Conservation (phyloP, 2,888 invertebrate genomes). For the Drosophila fungiperda region DNA sequence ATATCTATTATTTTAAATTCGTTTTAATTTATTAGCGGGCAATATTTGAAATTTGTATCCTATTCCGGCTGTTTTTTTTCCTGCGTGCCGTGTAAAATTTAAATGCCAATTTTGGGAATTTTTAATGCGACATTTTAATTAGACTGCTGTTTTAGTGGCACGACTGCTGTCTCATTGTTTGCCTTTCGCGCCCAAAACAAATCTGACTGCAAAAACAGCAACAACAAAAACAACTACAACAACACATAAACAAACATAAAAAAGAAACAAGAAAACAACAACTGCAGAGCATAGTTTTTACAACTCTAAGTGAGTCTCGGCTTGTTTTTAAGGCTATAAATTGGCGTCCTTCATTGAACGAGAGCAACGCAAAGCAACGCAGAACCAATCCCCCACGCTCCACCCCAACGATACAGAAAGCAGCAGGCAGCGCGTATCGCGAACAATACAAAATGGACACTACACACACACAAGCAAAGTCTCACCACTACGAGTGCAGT, state of each 20-base stretch:
- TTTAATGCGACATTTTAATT: slow-evolving; percentile 68
- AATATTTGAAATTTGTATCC: neutral
- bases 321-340: slow-evolving; percentile 72
- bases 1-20: neutral
- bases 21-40: neutral
- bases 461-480: slow-evolving; percentile 37
- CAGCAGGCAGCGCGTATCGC: slow-evolving; percentile 18
- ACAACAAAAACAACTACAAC: slow-evolving; percentile 9
- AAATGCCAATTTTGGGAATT: slow-evolving; percentile 64
- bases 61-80: slow-evolving; percentile 2
- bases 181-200: slow-evolving; percentile 31
- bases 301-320: slow-evolving; percentile 33
- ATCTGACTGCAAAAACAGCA: slow-evolving; percentile 34
- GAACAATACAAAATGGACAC: slow-evolving; percentile 72
- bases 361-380: slow-evolving; percentile 43
- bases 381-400: neutral
- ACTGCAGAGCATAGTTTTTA: slow-evolving; percentile 48
- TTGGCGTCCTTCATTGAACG: slow-evolving; percentile 85
- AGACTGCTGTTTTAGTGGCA: slow-evolving; percentile 60
- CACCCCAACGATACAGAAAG: neutral
- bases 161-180: slow-evolving; percentile 8
- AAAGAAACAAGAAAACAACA: slow-evolving; percentile 23
- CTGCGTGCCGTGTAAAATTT: slow-evolving; percentile 9
- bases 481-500: slow-evolving; percentile 48
- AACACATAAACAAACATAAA: slow-evolving; percentile 3